These are phyloP conservation scores for Aldrovandia affinis DNA, from an alignment of 2,797 vertebrate species.

Conservation along the genomic window DNA sequence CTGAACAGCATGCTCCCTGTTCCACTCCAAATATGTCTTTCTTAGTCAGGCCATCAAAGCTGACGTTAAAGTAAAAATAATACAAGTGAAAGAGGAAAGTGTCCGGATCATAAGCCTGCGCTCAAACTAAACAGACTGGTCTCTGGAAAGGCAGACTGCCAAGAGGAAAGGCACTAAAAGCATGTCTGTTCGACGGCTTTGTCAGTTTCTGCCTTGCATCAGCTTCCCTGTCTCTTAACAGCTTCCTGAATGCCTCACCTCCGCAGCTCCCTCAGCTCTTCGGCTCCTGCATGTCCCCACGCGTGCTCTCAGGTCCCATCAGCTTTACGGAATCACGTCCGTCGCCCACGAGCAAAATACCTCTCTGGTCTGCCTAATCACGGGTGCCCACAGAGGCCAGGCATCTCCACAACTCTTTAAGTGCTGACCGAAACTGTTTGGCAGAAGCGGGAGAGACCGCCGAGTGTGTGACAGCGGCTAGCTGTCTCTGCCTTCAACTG, in stretches of 20 bases:
- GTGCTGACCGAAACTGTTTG: neutral
- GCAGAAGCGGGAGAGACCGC: neutral
- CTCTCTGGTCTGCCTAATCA: neutral
- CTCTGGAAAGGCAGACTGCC: conserved; percentile 25
- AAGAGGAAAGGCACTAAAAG: conserved; percentile 19
- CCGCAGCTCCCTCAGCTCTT: neutral
- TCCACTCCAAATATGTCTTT: neutral
- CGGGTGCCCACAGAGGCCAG: neutral
- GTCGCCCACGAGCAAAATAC: neutral
- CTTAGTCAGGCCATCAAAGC: neutral
- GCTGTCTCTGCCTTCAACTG: neutral
- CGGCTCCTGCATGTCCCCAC: neutral
- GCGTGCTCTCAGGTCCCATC: neutral
- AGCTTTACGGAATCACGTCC: neutral
- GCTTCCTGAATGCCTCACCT: neutral
- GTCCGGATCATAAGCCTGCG: conserved; percentile 10
- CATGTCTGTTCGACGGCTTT: neutral
- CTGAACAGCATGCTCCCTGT: neutral
- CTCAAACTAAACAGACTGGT: conserved; percentile 31
- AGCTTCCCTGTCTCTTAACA: neutral
- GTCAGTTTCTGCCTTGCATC: neutral
- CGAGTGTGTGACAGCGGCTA: neutral
- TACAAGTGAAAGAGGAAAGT: neutral
- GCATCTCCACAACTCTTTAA: conserved; percentile 2
- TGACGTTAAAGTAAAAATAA: neutral